Percentiles rank a stretch among this genome's conserved stretches.
Evolutionary conservation across 1,140 invertebrate species (phyloP).

Genomic region (Drosophila nannoptera): DNA sequence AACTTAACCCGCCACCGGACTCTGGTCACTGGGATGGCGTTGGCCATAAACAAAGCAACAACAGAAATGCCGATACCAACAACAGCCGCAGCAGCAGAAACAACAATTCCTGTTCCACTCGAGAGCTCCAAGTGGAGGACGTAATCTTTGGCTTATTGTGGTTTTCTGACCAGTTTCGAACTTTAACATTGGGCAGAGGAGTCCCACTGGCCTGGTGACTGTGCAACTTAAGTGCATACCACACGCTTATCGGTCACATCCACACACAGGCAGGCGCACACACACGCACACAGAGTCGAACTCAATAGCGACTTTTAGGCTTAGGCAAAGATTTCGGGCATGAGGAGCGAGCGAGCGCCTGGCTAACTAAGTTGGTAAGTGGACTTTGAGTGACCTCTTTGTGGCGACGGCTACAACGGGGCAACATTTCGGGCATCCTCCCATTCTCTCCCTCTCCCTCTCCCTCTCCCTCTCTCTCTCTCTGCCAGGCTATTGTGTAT

Average conservation of each 20-base stretch:
- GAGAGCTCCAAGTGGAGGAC: constrained; percentile 28
- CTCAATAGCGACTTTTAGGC: constrained; percentile 61
- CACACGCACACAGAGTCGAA: constrained; percentile 21
- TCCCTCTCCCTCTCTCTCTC: too few relatives aligned
- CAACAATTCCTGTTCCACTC: constrained; percentile 27
- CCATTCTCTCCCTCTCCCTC: too few relatives aligned
- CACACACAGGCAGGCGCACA: constrained; percentile 32
- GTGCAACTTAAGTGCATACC: constrained; percentile 72
- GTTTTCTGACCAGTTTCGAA: constrained; percentile 66
- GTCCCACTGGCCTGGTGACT: constrained; percentile 26
- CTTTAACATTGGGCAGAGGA: constrained; percentile 44
- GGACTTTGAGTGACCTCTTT: constrained; percentile 76
- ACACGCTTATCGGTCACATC: constrained; percentile 73
- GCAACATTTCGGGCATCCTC: constrained; percentile 15
- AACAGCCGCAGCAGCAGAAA: constrained; percentile 16
- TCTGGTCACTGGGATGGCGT: constrained; percentile 33
- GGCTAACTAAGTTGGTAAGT: constrained; percentile 66
- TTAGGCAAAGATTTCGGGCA: constrained; percentile 68
- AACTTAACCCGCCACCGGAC: constrained; percentile 35
- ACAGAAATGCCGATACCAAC: constrained; percentile 6
- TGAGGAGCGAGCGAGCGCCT: constrained; percentile 6
- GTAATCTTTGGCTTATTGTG: constrained; percentile 66
- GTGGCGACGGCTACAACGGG: constrained; percentile 48
- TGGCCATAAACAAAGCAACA: constrained; percentile 33
- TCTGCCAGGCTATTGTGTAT: constrained; percentile 30